Conservation (phyloP, 2,888 invertebrate genomes). For the Heliothis peltigera region DNA sequence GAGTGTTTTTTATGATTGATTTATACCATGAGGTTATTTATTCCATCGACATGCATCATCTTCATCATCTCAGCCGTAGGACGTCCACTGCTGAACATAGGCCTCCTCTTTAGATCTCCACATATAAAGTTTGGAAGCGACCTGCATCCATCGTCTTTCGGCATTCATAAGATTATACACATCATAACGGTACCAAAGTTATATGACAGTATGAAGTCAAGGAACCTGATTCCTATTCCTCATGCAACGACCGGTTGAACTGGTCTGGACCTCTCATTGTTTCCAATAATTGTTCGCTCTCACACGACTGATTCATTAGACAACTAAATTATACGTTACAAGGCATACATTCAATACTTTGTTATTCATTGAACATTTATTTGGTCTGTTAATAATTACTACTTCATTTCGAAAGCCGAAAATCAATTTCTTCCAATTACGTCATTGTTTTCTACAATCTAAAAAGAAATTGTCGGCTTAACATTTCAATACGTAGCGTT, state of each 20-base stretch:
- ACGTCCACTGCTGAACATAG: no score
- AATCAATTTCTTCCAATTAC: conserved; percentile 33
- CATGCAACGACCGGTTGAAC: conserved; percentile 52
- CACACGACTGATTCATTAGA: conserved; percentile 43
- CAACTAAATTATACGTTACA: conserved; percentile 46
- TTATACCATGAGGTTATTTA: no score
- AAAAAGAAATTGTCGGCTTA: conserved; percentile 24
- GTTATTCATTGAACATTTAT: conserved; percentile 21
- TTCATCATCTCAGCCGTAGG: no score
- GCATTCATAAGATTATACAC: no score
- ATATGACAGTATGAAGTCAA: conserved; percentile 36
- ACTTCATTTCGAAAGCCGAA: conserved; percentile 40
- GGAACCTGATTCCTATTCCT: conserved; percentile 43
- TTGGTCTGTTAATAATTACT: conserved; percentile 24
- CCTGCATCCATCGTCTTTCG: no score
- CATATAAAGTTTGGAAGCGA: no score
- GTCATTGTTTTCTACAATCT: conserved; percentile 21
- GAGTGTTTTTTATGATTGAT: no score
- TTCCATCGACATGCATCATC: no score
- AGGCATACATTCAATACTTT: conserved; percentile 18
- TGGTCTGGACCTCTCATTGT: conserved; percentile 52
- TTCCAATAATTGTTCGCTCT: conserved; percentile 56
- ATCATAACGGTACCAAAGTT: conserved; percentile 51
- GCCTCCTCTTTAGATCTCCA: no score
- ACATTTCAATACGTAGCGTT: conserved; percentile 18